Conservation (phyloP, 2,113 vertebrate genomes). For the Brienomyrus brachyistius region DNA sequence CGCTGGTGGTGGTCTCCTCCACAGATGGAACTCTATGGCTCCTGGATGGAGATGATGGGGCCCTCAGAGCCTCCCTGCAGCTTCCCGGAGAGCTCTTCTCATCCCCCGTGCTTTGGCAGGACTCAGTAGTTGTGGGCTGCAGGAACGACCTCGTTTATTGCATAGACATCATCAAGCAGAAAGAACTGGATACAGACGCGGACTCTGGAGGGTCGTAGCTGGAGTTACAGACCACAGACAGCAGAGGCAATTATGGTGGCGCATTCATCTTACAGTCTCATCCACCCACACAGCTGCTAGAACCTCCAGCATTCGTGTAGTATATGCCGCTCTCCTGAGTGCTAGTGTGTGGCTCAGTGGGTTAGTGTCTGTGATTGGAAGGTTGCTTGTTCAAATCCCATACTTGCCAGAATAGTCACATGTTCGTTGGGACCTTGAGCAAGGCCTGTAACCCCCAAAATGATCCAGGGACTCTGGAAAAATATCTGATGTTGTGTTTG, state of each 20-base stretch:
- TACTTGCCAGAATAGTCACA: not conserved
- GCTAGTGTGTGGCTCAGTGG: not conserved
- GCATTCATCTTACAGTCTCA: not conserved
- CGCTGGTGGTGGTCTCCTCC: slow-evolving; percentile 69
- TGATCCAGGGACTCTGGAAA: not conserved
- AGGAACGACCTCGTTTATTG: slow-evolving; percentile 89
- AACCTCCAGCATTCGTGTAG: not conserved
- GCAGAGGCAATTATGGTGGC: not conserved
- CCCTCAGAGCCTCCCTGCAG: slow-evolving; percentile 40
- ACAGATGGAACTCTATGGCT: slow-evolving; percentile 87
- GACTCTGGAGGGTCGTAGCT: not conserved
- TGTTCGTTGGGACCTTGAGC: not conserved
- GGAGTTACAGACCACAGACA: not conserved
- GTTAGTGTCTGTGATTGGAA: not conserved
- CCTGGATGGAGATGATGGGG: slow-evolving; percentile 67
- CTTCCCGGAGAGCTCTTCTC: slow-evolving; percentile 88
- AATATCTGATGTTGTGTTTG: not conserved
- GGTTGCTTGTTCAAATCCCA: not conserved
- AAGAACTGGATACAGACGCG: not conserved
- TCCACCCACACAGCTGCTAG: not conserved
- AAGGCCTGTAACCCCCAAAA: not conserved
- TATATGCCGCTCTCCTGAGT: not conserved
- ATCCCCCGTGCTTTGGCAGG: slow-evolving; percentile 73
- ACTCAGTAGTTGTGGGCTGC: slow-evolving; percentile 76
- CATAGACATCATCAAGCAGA: slow-evolving; percentile 56